A percentile compares a stretch with the other conserved stretches of the same genome.
Conservation (phyloP, 2,113 vertebrate species). For the Callipepla squamata region DNA sequence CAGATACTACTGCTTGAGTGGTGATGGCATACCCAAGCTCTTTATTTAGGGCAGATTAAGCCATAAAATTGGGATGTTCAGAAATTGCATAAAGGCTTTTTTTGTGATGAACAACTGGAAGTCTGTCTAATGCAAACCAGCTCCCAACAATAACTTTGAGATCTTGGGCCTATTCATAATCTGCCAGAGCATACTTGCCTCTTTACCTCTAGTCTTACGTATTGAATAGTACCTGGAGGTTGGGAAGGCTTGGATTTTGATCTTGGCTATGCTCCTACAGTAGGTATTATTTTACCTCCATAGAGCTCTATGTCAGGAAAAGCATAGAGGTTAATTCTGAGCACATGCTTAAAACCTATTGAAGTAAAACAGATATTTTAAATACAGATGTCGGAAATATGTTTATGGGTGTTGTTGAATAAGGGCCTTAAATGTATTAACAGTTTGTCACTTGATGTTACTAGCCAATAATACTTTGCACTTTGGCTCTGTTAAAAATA, state of each 20-base stretch:
- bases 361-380: slow-evolving; percentile 43
- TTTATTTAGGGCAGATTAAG: not conserved
- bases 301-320: not conserved
- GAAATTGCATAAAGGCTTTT: not conserved
- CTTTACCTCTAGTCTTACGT: not conserved
- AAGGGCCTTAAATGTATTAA: slow-evolving; percentile 34
- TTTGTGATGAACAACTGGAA: not conserved
- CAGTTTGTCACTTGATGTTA: slow-evolving; percentile 38
- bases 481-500: slow-evolving; percentile 36
- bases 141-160: not conserved
- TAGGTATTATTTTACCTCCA: not conserved
- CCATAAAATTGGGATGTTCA: not conserved
- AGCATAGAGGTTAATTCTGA: slow-evolving; percentile 52
- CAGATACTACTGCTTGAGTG: not conserved
- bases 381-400: slow-evolving; percentile 44
- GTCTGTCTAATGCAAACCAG: not conserved
- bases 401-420: slow-evolving; percentile 56
- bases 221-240: not conserved
- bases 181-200: not conserved
- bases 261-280: not conserved
- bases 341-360: slow-evolving; percentile 45
- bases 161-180: not conserved
- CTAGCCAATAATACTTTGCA: not conserved
- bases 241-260: not conserved
- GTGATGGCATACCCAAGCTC: not conserved